These are phyloP conservation scores for Geophilus truncorum DNA, from an alignment of 2,888 invertebrate genomes.

Conservation along the genomic window DNA sequence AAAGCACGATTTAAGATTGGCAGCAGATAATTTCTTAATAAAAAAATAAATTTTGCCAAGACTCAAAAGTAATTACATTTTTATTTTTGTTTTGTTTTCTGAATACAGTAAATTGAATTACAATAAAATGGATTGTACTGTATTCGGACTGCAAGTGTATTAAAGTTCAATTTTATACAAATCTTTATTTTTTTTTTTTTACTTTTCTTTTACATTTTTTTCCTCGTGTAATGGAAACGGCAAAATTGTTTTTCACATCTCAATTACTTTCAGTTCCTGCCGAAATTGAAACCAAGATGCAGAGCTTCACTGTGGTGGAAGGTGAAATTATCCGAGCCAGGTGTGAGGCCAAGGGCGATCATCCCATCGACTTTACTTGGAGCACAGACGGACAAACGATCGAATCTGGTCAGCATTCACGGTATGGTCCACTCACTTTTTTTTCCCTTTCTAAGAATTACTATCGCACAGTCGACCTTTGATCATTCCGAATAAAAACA, in stretches of 20 bases:
- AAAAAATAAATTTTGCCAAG: not conserved
- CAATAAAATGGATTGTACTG: not conserved
- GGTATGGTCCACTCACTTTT: not conserved
- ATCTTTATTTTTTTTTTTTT: not conserved
- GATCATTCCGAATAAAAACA: too few species aligned
- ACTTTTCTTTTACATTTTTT: not conserved
- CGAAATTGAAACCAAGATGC: constrained; percentile 37
- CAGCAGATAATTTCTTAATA: not conserved
- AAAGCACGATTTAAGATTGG: not conserved
- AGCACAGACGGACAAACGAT: constrained; percentile 32
- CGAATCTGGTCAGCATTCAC: constrained; percentile 30
- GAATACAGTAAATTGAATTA: not conserved
- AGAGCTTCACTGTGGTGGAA: constrained; percentile 35
- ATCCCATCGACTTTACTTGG: constrained; percentile 37
- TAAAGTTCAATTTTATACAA: not conserved
- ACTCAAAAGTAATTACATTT: not conserved
- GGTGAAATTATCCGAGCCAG: constrained; percentile 37
- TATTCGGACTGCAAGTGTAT: not conserved
- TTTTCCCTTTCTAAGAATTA: too few species aligned
- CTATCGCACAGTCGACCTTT: too few species aligned
- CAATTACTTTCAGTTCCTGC: constrained; percentile 37
- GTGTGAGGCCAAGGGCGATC: constrained; percentile 38
- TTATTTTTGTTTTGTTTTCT: not conserved
- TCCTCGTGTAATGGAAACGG: not conserved
- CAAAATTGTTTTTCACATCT: constrained; percentile 35